A percentile compares a stretch with the other conserved stretches of the same genome.
These are phyloP conservation scores for Drosophila anceps DNA, from an alignment of 2,888 invertebrate genomes.

Conservation along the genomic window DNA sequence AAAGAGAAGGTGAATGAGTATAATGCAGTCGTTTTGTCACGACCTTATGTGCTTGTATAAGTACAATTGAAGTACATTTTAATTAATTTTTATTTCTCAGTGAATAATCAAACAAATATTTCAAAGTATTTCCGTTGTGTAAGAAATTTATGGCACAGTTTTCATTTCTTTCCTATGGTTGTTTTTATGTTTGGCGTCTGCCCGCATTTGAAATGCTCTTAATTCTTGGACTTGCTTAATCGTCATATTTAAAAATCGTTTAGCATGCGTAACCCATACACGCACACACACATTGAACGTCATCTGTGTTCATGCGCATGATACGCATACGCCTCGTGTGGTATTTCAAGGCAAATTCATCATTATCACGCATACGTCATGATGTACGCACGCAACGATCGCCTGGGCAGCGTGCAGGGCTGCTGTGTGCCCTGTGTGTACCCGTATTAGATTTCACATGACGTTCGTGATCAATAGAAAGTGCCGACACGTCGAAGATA, in stretches of 20 bases:
- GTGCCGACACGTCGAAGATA: slow-evolving; percentile 37
- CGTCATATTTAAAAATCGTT: slow-evolving; percentile 19
- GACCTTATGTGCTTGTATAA: neutral
- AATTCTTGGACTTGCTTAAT: slow-evolving; percentile 18
- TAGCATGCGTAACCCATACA: slow-evolving; percentile 18
- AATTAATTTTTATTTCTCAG: neutral
- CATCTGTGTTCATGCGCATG: slow-evolving; percentile 36
- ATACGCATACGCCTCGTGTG: slow-evolving; percentile 63
- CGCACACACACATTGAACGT: neutral
- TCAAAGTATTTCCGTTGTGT: neutral
- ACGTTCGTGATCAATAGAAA: slow-evolving; percentile 69
- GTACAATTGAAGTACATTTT: neutral
- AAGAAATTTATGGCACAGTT: neutral
- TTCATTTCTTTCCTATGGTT: neutral
- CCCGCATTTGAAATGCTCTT: slow-evolving; percentile 16
- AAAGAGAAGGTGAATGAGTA: neutral
- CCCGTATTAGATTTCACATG: slow-evolving; percentile 65
- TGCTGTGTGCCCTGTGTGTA: slow-evolving; percentile 40
- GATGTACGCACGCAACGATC: slow-evolving; percentile 51
- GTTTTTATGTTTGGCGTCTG: neutral
- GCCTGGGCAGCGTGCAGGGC: neutral
- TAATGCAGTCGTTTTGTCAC: neutral
- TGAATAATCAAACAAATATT: neutral
- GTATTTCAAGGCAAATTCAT: slow-evolving; percentile 58
- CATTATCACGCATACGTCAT: slow-evolving; percentile 72